Evolutionary conservation across 2,888 invertebrate genomes (phyloP), one percentile per base, ranked within the genome.

Genomic region (Xestia xanthographa): DNA sequence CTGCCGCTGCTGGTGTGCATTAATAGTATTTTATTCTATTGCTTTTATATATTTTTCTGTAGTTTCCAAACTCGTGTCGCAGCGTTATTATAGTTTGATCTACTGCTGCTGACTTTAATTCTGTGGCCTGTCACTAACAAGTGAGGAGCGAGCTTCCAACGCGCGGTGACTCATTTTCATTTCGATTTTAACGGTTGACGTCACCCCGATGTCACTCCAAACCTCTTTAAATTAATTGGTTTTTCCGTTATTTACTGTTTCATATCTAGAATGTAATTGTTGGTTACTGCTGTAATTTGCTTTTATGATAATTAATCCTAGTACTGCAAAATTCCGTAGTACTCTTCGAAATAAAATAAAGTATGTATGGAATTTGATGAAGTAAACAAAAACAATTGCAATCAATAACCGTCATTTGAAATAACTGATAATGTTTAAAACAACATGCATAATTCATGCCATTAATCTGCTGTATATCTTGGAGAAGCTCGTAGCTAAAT

Each of bases 161-260:
- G 69, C 77, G 74, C 63, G 82, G 77, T 86, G 88, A 88, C 87
- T 88, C 88, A 87, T 90, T 90, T 89, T 84, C 84, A 87, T 87
- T 91, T 88, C 87, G 86, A 90, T 89, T 90, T 89, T 77, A 87
- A 83, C 82, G 80, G 75, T 82, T 87, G 86, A 88, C 83, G 84
- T 86, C 88, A 89, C 82, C 72, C 56, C 80, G 29, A 72, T 83
- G 74, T 76, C 85, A 83, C 78, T 82, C 56, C 69, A 77, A 87
- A 85, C 72, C 79, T 78, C 79, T 88, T 82, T 75, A 85, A 79
- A 78, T 82, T 87, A 87, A 86, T 84, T 85, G 80, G 78, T 76
- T 79, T 75, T 83, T 80, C 65, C 66, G 63, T 78, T 85, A 76
- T 76, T 80, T 76, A 77, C 72, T 75, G 80, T 70, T 53, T 14